Evolutionary conservation across 1,140 invertebrate genomes (phyloP), one percentile per base, ranked within the genome.

Genomic region (Rhopalosiphum padi): DNA sequence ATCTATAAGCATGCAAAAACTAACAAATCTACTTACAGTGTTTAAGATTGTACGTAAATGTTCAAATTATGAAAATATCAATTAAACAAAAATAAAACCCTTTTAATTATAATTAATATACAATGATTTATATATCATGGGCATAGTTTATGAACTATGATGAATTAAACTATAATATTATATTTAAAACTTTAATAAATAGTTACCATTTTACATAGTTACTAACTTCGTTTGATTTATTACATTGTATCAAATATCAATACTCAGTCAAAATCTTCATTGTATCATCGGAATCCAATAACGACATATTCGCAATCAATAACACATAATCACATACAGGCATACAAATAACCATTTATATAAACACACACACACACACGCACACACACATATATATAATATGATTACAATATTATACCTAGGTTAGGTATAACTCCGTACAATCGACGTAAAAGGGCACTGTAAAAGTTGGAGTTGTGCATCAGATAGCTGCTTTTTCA

Each of bases 401-500:
- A 68, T 68, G 30, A 68, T 68, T 68, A 68, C 30, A 68, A 77
- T 77, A 18, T n/a, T 77, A 77, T 77, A 77, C 15, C 30, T n/a
- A n/a, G n/a, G 60, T 77, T 41, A 41, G 41, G 3, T 41, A 41
- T 41, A 41, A 5, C 30, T 15, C 60, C 5, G 60, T n/a, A 68
- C 30, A 77, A 4, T n/a, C 60, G n/a, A 77, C 60, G 60, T 77
- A 77, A 77, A 77, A 18, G 60, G 60, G 60, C 60, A 77, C 30
- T 77, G 60, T 77, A 77, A 77, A 77, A 77, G 60, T 77, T 77
- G 60, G 60, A 77, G 60, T 77, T 77, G 15, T 77, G 60, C 11
- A 77, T 77, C 60, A 77, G 60, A 77, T 77, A 77, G n/a, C 60
- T n/a, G 60, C 60, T n/a, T 77, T n/a, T 77, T 77, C n/a, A 77